Conservation (phyloP, 2,888 invertebrate genomes). For the Acanthosoma haemorrhoidale region DNA sequence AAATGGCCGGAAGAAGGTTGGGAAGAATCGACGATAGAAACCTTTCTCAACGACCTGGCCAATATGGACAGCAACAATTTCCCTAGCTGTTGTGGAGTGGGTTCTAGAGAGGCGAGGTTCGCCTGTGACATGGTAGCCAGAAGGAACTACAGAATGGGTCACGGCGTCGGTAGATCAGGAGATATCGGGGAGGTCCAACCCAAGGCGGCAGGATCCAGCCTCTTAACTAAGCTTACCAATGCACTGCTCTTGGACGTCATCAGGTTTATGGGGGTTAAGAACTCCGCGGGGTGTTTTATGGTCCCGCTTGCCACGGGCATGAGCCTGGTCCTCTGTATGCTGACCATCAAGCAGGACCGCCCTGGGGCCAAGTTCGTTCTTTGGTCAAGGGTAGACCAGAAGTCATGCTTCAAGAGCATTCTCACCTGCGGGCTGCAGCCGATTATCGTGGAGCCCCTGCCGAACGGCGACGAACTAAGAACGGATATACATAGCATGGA, state of each 20-base stretch:
- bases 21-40: conserved; percentile 65
- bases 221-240: conserved; percentile 67
- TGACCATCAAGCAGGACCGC: conserved; percentile 57
- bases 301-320: conserved; percentile 79
- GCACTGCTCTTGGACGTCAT: conserved; percentile 64
- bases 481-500: conserved; percentile 60
- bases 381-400: conserved; percentile 81
- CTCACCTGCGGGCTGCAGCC: conserved; percentile 62
- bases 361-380: conserved; percentile 66
- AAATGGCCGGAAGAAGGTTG: conserved; percentile 69
- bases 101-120: conserved; percentile 69
- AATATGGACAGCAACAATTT: conserved; percentile 79
- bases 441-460: conserved; percentile 58
- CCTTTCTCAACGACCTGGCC: conserved; percentile 61
- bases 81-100: conserved; percentile 64
- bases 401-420: conserved; percentile 77
- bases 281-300: conserved; percentile 58
- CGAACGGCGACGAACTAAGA: conserved; percentile 56
- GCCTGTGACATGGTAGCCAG: conserved; percentile 62
- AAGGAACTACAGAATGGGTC: conserved; percentile 66
- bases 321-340: conserved; percentile 68
- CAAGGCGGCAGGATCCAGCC: conserved; percentile 76
- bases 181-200: conserved; percentile 75
- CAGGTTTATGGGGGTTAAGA: conserved; percentile 54
- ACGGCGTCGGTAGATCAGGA: conserved; percentile 75